Base-by-base conservation (phyloP, 2,797 vertebrate species). In the Melanotaenia trifasciata region DNA sequence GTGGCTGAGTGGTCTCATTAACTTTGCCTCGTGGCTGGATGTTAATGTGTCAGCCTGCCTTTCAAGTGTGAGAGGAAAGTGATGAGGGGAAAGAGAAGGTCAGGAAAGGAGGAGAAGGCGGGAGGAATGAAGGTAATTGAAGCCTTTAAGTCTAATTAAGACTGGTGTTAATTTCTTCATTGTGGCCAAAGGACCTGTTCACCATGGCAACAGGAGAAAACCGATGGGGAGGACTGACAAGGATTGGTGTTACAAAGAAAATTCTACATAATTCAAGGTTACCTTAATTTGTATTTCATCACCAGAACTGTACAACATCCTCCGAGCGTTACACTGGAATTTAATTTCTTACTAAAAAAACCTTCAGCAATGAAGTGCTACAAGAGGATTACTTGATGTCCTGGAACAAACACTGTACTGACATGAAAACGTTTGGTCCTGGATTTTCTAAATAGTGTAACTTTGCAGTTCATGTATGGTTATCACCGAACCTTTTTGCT, bases 131-230 rank as follows among this genome's bases (percentile, higher is more conserved):
- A 88, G 79, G 63, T 84, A 89, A 92, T 68, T 75, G 84, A 88
- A 89, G 84, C 78, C 74, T 84, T 53, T 74, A 70, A 61, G 84
- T 88, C 88, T 89, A 92, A 92, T 92, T 91, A 91, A 91, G 86
- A 87, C 78, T 47, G 62, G 81, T 90, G 86, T 91, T 94, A 90
- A 94, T 94, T 93, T 92, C 88, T 90, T 87, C 89, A 5, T 65
- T 22, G 67, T 20, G 53, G 75, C 80, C 86, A 75, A 74, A 67
- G 77, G 87, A 84, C 74, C 76, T 13, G 57, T 76, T 94, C 86
- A 86, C 92, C 92, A 94, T 94, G 92, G 92, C 88, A 94, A 94
- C 93, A 63, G 77, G 78, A 84, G 87, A 87, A 69, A 67, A 74
- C 50, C 1, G 67, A 61, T 36, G 35, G 54, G 81, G 78, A 76